Percentiles rank a stretch among this genome's conserved stretches.
These are phyloP conservation scores for Vulpes vulpes DNA, from an alignment of 2,113 vertebrate genomes.

Conservation along the genomic window DNA sequence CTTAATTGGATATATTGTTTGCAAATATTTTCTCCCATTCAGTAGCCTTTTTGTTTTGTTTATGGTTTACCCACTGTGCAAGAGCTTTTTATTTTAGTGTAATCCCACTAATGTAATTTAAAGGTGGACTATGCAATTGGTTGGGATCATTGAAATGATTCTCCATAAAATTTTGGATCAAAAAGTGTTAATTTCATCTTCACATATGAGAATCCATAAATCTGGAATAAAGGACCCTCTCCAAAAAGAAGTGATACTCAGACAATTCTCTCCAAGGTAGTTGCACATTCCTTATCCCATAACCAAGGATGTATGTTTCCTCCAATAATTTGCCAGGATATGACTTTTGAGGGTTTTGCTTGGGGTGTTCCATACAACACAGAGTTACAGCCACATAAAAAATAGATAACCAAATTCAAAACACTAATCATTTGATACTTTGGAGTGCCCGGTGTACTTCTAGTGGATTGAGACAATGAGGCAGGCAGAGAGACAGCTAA, in stretches of 20 bases:
- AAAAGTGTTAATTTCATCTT: slow-evolving; percentile 2
- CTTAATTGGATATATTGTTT: neutral
- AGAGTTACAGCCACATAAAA: neutral
- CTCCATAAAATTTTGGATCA: neutral
- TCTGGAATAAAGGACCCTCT: neutral
- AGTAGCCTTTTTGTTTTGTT: neutral
- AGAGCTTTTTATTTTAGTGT: neutral
- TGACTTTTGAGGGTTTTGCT: neutral
- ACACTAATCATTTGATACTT: neutral
- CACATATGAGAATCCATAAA: neutral
- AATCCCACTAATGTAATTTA: neutral
- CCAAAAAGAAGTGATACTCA: neutral
- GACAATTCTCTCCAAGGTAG: neutral
- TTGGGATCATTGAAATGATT: neutral
- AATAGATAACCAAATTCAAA: neutral
- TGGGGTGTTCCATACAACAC: neutral
- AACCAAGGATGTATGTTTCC: neutral
- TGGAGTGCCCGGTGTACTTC: neutral
- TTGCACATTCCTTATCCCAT: neutral
- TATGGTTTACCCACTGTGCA: neutral
- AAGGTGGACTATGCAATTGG: neutral
- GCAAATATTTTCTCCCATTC: neutral
- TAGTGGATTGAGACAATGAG: neutral
- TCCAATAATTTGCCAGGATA: neutral
- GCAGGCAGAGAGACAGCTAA: neutral